Evolutionary conservation across 2,113 vertebrate genomes (phyloP).

Genomic region (Lampris incognitus): DNA sequence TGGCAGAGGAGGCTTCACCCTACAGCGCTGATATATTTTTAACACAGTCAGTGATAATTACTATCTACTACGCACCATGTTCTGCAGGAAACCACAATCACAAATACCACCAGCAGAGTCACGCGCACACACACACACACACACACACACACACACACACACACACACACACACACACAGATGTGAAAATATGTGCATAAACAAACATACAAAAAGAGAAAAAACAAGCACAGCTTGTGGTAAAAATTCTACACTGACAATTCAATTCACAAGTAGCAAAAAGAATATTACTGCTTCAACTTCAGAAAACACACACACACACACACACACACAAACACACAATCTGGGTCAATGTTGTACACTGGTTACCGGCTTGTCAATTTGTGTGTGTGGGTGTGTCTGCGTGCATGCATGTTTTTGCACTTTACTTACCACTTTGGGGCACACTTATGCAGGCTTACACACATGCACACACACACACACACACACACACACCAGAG

Average conservation of each 20-base stretch:
- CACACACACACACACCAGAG: background rate
- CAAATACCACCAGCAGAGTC: constrained; percentile 63
- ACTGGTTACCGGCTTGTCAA: background rate
- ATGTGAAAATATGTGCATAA: constrained; percentile 7
- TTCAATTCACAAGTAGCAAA: constrained; percentile 22
- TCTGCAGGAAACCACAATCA: constrained; percentile 65
- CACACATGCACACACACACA: background rate
- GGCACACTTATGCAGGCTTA: background rate
- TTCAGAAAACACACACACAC: constrained; percentile 18
- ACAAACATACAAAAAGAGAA: constrained; percentile 16
- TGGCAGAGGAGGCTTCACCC: constrained; percentile 79
- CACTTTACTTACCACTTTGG: no score
- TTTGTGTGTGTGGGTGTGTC: no score
- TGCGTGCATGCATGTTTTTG: no score
- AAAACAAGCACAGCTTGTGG: constrained; percentile 10
- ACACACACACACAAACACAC: background rate
- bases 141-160: constrained; percentile 1
- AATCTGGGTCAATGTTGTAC: background rate
- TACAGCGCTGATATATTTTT: constrained; percentile 78
- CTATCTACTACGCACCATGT: constrained; percentile 68
- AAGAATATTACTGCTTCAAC: constrained; percentile 10
- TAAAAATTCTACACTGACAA: background rate
- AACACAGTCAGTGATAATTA: constrained; percentile 79
- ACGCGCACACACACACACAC: constrained; percentile 9
- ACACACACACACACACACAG: constrained; percentile 11